Evolutionary conservation across 1,140 invertebrate genomes (phyloP), one percentile per base, ranked within the genome.

Genomic region (Orius insidiosus): DNA sequence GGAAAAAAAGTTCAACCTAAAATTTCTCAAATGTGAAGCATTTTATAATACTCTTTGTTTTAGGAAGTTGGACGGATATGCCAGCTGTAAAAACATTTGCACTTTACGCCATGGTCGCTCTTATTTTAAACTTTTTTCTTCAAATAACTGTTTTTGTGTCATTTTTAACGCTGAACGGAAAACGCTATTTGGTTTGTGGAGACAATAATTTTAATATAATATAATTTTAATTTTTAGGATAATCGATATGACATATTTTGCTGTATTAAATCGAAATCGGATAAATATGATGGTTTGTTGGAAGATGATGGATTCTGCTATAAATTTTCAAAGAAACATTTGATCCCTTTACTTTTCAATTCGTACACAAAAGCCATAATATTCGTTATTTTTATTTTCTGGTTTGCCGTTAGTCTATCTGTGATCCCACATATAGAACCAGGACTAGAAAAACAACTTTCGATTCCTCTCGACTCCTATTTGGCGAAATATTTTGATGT

Each of bases 81-180:
- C 95, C 95, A 4, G 95, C 94, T 0, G 94, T 98, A 14, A 76
- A 75, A 59, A 88, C 89, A 0, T 99, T 99, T 67, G 92, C 93
- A 33, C 67, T 98, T 6, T 98, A 97, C 61, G 94, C 95, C n/a
- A 92, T 83, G 42, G 78, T 93, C 65, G 94, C 95, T 8, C 71
- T 99, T n/a, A 64, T 98, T 0, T 75, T 98, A 37, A 90, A 98
- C 64, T 98, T 98, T 62, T 54, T 97, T n/a, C 72, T 99, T 11
- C 95, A 99, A 71, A 84, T 98, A 52, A 95, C 94, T 0, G 92
- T 87, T 63, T 98, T 99, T 60, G 76, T 98, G 14, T 80, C 86
- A 53, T 66, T 98, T 32, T 70, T 98, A 51, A 73, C 89, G 2
- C 60, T 97, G 19, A 94, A 99, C 62, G 84, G 80, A 1, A 67